Evolutionary conservation across 2,113 vertebrate genomes (phyloP).

Genomic region (Pholis gunnellus): DNA sequence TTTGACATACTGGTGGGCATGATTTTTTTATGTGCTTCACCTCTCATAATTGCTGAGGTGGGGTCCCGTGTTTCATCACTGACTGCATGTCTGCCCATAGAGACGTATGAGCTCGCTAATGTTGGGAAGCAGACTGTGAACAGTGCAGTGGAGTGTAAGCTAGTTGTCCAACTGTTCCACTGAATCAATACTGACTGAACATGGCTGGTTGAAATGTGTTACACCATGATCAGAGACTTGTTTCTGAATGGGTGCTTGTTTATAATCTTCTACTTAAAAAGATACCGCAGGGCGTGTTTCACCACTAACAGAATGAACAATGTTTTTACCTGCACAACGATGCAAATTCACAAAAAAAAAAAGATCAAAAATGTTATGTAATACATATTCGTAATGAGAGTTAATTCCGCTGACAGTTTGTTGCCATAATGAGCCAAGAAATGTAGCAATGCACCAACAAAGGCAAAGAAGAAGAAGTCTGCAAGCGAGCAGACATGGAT

Average conservation of each 20-base stretch:
- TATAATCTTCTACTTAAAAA: not conserved
- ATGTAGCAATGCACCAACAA: not conserved
- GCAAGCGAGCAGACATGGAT: too few species aligned
- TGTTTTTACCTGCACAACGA: not conserved
- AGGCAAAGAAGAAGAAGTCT: not conserved
- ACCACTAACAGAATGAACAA: not conserved
- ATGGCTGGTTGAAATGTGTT: not conserved
- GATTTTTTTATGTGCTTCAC: not conserved
- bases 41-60: not conserved
- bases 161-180: not conserved
- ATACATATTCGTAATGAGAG: not conserved
- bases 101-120: not conserved
- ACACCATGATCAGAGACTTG: not conserved
- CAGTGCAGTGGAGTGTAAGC: not conserved
- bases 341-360: not conserved
- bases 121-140: constrained; percentile 1
- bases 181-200: not conserved
- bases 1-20: not conserved
- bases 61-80: not conserved
- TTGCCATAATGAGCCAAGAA: not conserved
- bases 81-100: not conserved
- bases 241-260: not conserved
- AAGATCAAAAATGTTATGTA: not conserved
- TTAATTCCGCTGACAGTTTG: too few species aligned
- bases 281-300: not conserved